Base-by-base conservation (phyloP, 2,797 vertebrate genomes). In the Leptodactylus fallax region DNA sequence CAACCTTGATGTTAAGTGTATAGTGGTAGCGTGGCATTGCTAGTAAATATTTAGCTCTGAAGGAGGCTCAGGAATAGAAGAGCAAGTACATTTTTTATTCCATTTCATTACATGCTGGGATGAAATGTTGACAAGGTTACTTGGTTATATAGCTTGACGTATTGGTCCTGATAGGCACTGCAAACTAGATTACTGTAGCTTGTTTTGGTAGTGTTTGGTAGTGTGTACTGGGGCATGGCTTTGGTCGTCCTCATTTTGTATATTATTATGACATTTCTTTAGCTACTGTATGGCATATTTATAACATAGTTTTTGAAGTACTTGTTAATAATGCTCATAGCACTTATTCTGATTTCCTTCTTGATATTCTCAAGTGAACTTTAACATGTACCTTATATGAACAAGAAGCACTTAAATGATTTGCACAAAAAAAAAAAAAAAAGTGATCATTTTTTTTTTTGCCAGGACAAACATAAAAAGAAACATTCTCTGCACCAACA, bases 331-430 rank as follows among this genome's bases (percentile, higher is more conserved):
- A 51, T 19, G 19, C n/a, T 51, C 16, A 17, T 85, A 77, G 56
- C 60, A 77, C 76, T 77, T 76, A 25, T 27, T 76, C 36, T 16
- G 14, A 72, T 49, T 74, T 74, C 9, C 55, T 60, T 16, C 21
- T 74, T 60, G 69, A 60, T 9, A 9, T 69, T 53, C 65, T 25
- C 21, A 25, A 74, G 10, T 56, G 10, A 56, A 84, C 9, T 19
- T 71, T 56, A 56, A 45, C 17, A 14, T 65, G 60, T 49, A 63
- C 21, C 45, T 85, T 85, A 47, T 85, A 49, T 45, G 11, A 85
- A 85, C 69, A 61, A 85, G 51, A 85, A 85, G 83, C 83, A 85
- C 83, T 85, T 85, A 85, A 61, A 85, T 45, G n/a, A 53, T 21
- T 77, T 77, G 45, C 21, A 23, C 83, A 72, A 65, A 85, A 85